These are phyloP conservation scores for Albula glossodonta DNA, from an alignment of 2,113 vertebrate species.

Conservation along the genomic window DNA sequence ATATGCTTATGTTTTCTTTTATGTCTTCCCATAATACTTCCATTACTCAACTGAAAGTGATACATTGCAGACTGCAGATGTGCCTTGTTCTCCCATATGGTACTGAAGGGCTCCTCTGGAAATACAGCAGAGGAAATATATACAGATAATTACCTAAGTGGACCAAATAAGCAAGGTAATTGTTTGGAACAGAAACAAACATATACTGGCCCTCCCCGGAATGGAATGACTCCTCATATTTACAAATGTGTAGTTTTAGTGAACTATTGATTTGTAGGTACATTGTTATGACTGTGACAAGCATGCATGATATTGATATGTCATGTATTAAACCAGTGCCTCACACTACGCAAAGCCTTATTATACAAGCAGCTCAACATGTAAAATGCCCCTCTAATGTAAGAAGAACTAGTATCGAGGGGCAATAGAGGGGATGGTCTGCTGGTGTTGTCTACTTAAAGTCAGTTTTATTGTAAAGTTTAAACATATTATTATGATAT, in stretches of 20 bases:
- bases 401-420: not conserved
- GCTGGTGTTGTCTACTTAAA: not conserved
- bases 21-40: no score
- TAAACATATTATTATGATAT: not conserved
- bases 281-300: not conserved
- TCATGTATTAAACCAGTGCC: not conserved
- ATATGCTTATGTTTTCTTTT: no score
- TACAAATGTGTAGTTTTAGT: not conserved
- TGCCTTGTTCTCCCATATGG: not conserved
- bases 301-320: not conserved
- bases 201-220: not conserved
- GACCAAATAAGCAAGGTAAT: not conserved
- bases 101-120: not conserved
- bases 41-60: no score
- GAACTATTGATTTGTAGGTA: not conserved
- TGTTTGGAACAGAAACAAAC: not conserved
- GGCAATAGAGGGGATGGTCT: not conserved
- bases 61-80: not conserved
- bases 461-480: not conserved
- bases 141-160: not conserved
- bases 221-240: not conserved
- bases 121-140: not conserved
- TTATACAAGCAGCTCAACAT: not conserved
- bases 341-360: not conserved
- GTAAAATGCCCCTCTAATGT: not conserved